These are phyloP conservation scores for Hyaena hyaena DNA, from an alignment of 2,113 vertebrate species.

Conservation along the genomic window DNA sequence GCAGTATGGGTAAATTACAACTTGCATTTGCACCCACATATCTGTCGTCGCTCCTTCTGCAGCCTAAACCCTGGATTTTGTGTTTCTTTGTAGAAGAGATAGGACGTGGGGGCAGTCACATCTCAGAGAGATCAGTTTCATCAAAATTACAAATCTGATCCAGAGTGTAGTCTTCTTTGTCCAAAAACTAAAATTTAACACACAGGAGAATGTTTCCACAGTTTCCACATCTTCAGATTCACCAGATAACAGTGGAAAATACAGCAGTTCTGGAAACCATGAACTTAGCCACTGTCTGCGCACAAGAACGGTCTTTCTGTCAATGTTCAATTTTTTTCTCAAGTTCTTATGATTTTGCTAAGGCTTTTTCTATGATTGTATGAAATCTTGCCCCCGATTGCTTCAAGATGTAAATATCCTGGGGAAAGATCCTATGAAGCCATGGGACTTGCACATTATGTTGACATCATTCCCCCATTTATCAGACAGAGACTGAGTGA, in stretches of 20 bases:
- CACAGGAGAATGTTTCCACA: neutral
- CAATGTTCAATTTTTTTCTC: neutral
- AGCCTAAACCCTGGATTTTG: neutral
- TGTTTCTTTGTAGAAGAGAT: neutral
- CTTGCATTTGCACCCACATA: neutral
- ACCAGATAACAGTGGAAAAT: neutral
- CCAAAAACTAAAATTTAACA: slow-evolving; percentile 46
- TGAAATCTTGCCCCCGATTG: neutral
- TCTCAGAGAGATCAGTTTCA: neutral
- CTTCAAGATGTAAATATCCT: neutral
- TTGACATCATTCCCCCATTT: too few relatives aligned
- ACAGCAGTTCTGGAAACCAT: neutral
- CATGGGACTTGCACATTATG: neutral
- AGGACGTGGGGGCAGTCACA: neutral
- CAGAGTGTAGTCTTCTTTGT: neutral
- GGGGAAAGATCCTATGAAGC: neutral
- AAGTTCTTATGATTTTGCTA: neutral
- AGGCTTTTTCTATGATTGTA: neutral
- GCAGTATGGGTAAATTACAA: neutral
- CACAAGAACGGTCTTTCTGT: neutral
- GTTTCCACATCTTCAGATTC: neutral
- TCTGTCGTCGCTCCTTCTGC: neutral
- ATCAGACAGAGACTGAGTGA: too few relatives aligned
- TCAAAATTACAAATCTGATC: neutral
- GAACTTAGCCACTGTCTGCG: neutral